Evolutionary conservation across 2,797 vertebrate genomes (phyloP).

Genomic region (Poecilia gillii): DNA sequence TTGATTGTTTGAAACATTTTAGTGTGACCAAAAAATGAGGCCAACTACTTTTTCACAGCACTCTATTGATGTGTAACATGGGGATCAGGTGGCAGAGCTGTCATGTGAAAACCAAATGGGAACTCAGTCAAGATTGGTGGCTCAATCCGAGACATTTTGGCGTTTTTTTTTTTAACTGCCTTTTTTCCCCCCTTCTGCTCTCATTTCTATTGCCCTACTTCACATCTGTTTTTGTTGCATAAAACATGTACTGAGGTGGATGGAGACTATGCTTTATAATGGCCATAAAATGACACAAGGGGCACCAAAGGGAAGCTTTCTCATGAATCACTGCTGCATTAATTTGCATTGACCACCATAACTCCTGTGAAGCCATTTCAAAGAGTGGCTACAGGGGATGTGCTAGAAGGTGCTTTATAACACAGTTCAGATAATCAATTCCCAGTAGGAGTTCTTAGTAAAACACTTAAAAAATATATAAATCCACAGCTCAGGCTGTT

Average conservation of each 20-base stretch:
- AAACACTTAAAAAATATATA: conserved; percentile 11
- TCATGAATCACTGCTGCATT: conserved; percentile 59
- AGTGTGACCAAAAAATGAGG: not conserved
- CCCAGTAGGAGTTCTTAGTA: conserved; percentile 14
- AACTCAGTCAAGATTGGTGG: not conserved
- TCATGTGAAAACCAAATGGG: conserved; percentile 23
- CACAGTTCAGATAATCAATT: conserved; percentile 38
- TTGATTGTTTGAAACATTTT: not conserved
- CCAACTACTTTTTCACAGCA: not conserved
- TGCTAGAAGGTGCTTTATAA: conserved; percentile 43
- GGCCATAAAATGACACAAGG: conserved; percentile 60
- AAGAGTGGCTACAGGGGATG: conserved; percentile 37
- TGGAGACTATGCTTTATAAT: conserved; percentile 56
- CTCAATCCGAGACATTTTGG: conserved; percentile 16
- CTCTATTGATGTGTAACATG: conserved; percentile 36
- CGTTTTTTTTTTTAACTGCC: conserved; percentile 1
- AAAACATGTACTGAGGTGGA: conserved; percentile 33
- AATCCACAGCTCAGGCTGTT: conserved; percentile 22
- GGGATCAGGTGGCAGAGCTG: conserved; percentile 32
- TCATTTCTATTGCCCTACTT: conserved; percentile 35
- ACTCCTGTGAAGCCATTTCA: conserved; percentile 48
- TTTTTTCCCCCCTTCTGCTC: conserved; percentile 17
- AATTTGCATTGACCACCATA: conserved; percentile 62
- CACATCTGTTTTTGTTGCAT: conserved; percentile 43
- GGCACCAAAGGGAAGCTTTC: conserved; percentile 37